Evolutionary conservation across 2,888 invertebrate genomes (phyloP), one percentile per base, ranked within the genome.

Genomic region (Drosophila demipolita): DNA sequence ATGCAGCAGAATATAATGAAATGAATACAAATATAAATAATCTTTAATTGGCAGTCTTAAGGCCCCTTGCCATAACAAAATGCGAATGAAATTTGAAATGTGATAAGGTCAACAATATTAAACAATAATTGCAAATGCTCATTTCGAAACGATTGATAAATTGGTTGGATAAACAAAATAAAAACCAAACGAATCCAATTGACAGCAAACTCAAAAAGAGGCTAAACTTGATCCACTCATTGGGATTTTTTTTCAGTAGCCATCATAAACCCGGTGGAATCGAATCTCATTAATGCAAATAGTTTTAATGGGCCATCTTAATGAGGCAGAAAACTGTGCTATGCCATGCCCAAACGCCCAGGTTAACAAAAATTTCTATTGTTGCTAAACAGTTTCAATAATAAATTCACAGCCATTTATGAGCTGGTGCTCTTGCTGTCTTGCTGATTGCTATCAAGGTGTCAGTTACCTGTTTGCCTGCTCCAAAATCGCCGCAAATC

Each of bases 271-370:
- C 26, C 45, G 33, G 29, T 53, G 59, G 60, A 66, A 54, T 68
- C 73, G 66, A 65, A 72, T 68, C 75, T 81, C 68, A 88, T 83
- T 76, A 79, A 85, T 89, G 82, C 87, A 89, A 89, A 85, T 89
- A 73, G 61, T 26, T 61, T 79, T 72, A 69, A 71, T 78, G 79
- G 79, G 58, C 74, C 72, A 55, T 62, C 32, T 66, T 52, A 63
- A 52, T 23, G 61, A 61, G 69, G 65, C 73, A 67, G 32, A 33
- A 68, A 76, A 72, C 82, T 67, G 59, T 62, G 77, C 32, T 65
- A 68, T 79, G 82, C 69, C 85, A 62, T 60, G 70, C 26, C 23
- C 17, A 38, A 65, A 11, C 60, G n/a, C n/a, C n/a, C n/a, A 65
- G 45, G 58, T 50, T 61, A 36, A 23, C 6, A 61, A 64, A 61